phyloP scores from a whole-genome alignment of 2,113 vertebrate genomes.

The Xiphias gladius region DNA sequence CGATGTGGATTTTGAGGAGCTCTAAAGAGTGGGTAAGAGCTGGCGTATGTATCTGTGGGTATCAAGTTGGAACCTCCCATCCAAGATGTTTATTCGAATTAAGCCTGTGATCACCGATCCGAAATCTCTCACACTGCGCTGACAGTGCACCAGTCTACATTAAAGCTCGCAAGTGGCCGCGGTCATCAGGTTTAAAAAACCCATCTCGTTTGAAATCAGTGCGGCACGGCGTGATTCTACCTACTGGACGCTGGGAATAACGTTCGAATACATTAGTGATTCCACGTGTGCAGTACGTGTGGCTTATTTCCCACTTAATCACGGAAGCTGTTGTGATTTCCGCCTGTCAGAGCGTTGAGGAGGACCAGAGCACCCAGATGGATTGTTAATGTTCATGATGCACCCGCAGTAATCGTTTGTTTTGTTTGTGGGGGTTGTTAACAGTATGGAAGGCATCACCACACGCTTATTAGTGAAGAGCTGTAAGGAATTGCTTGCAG shows the following conservation, averaged over 20 bases:
- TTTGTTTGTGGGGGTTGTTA: conserved; percentile 34
- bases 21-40: background rate
- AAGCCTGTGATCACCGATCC: conserved; percentile 17
- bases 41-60: background rate
- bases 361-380: conserved; percentile 8
- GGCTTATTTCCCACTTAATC: conserved; percentile 36
- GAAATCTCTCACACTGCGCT: background rate
- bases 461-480: conserved; percentile 23
- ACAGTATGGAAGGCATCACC: conserved; percentile 5
- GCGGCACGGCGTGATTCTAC: conserved; percentile 1
- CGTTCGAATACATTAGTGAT: conserved; percentile 10
- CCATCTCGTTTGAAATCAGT: conserved; percentile 30
- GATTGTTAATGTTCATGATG: conserved; percentile 48
- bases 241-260: conserved; percentile 6
- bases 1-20: background rate
- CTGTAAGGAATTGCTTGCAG: conserved; percentile 43
- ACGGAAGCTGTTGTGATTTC: conserved; percentile 42
- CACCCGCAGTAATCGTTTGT: conserved; percentile 26
- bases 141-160: conserved; percentile 9
- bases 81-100: conserved; percentile 38
- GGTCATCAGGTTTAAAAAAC: conserved; percentile 24
- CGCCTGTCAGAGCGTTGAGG: conserved; percentile 23
- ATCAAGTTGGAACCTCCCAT: conserved; percentile 14
- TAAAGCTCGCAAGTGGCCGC: conserved; percentile 26
- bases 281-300: conserved; percentile 14